Evolutionary conservation across 2,888 invertebrate genomes (phyloP), one percentile per base, ranked within the genome.

Genomic region (Crossocerus cetratus): DNA sequence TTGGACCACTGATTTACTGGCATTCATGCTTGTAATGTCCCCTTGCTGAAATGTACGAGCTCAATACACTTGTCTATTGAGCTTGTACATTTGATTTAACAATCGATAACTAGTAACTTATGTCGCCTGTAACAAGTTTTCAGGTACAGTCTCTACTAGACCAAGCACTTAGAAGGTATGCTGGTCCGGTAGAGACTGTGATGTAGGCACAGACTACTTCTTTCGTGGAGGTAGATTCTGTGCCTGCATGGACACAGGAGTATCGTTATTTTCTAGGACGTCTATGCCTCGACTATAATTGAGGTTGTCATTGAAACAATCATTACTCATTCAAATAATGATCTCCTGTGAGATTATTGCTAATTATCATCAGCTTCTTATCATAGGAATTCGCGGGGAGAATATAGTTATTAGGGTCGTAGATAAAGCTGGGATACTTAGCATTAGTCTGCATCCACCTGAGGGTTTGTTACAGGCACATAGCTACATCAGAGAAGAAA

Each of bases 381-480:
- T 78, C 70, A 62, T 72, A 74, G 76, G 78, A 68, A 77, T 76
- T 80, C 69, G 76, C 54, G 72, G 62, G 71, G 73, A 63, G 74
- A 67, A 62, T 61, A 74, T 72, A 71, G 67, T 72, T 61, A 72
- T 68, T 65, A 63, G 70, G 68, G 59, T 69, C 70, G 49, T 67
- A 62, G 66, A 75, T 73, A 71, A 83, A 86, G 87, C 87, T 89
- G 84, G 82, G 85, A 86, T 88, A 87, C 72, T 89, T 89, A 87
- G 89, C 87, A 87, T 76, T 86, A 86, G 88, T 89, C 89, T 89
- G 81, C 81, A 88, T 90, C 91, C 91, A 92, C 93, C 93, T 93
- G 93, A 93, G 92, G 92, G 92, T 93, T 92, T 93, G 93, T 93
- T 93, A 91, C 92, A 93, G 93, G 92, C 91, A 88, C 87, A 67